Evolutionary conservation across 2,113 vertebrate species (phyloP), one percentile per base, ranked within the genome.

Genomic region (Siniperca knerii): DNA sequence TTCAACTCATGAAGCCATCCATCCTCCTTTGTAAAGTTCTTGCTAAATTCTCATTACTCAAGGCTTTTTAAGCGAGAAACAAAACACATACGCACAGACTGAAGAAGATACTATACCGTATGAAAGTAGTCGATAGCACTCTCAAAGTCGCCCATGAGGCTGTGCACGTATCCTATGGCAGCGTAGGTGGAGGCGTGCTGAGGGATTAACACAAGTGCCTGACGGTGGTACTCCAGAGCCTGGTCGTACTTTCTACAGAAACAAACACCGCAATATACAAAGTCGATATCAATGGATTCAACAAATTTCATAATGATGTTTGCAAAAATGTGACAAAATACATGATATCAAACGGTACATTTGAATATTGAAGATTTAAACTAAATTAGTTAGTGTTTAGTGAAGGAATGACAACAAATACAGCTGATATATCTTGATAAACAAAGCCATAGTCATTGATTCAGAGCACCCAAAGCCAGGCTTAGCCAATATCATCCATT

Each of bases 41-140:
- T 60, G 10, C 21, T 21, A 33, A 62, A 62, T 4, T 8, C 25
- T 15, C 12, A 50, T 33, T 44, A 33, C 42, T 25, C n/a, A 25
- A 15, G n/a, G 6, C 12, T 57, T 57, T 33, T 29, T 21, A 44
- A 33, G 37, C 6, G 4, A 44, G 7, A 33, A 61, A 20, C 3
- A 29, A 65, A 67, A 37, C 10, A n/a, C 61, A 37, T 11, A 2
- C 10, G 7, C 4, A 15, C 6, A 21, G 15, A 52, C 2, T 29
- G 13, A 58, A 65, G 9, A 18, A 35, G 37, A 9, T 12, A 37
- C 11, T 4, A 7, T 95, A 99, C 98, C 70, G 98, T 99, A 65
- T 99, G 98, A 94, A 99, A 99, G 92, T 99, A 99, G 96, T 99
- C 98, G 29, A 99, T 99, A 2, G 98, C 98, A 0, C 97, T 99